Base-by-base conservation (phyloP, 2,888 invertebrate species). In the Drosophila neotestacea region DNA sequence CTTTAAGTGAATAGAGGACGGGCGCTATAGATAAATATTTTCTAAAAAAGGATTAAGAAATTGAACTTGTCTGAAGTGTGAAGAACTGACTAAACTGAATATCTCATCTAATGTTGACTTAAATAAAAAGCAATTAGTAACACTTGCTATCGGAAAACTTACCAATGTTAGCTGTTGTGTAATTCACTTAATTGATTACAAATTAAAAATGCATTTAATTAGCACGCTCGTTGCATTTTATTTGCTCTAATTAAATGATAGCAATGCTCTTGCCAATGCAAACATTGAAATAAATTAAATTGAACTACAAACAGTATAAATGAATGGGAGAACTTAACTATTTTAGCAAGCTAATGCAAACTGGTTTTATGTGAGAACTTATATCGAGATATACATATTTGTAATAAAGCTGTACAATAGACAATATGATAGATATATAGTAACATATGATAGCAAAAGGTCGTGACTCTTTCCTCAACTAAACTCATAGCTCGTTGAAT, bases 131-230 rank as follows among this genome's bases (percentile, higher is more conserved):
- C 62, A 75, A 75, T 75, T 75, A 58, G 30, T 13, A 47, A 44
- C 75, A 56, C 70, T 39, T 64, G 55, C 30, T 74, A 69, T 64
- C 70, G 30, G 28, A 34, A 52, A 16, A 48, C 10, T 46, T 59
- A 30, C 28, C 39, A 22, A 27, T 28, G 42, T 10, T 62, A 44
- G 48, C 27, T 65, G 65, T 58, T 52, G 77, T 65, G 71, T 65
- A 76, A 79, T 76, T 62, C 70, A 48, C 59, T 87, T 87, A 89
- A 85, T 85, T 76, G 88, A 89, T 84, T 84, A 82, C 76, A 76
- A 75, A 88, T 87, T 85, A 78, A 75, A 78, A 84, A 76, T 84
- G 73, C 75, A 86, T 84, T 81, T 70, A 77, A 84, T 77, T 79
- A 70, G 87, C 78, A 74, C 62, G 38, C 58, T 69, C 55, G 54